Percentiles rank a stretch among this genome's conserved stretches.
Conservation (phyloP, 2,797 vertebrate species). For the Sitta carolinensis region DNA sequence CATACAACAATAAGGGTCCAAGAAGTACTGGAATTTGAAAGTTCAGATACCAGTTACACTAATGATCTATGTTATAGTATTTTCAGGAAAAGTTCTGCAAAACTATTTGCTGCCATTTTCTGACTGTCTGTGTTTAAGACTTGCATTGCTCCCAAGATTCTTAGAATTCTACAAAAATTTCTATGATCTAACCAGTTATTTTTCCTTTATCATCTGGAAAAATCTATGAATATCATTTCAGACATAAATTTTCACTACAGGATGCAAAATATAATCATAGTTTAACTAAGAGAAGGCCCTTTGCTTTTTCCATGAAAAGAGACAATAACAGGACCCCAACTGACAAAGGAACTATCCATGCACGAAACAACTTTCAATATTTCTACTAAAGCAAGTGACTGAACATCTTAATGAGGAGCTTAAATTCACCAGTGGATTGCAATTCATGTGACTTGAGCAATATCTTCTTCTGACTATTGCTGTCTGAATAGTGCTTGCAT, state of each 20-base stretch:
- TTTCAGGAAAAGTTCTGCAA: neutral
- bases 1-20: neutral
- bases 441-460: neutral
- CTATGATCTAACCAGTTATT: neutral
- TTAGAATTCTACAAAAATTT: neutral
- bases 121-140: neutral
- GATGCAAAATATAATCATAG: neutral
- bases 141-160: neutral
- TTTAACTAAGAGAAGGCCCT: conserved; percentile 8
- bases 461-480: neutral
- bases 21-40: neutral
- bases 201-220: neutral
- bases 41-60: neutral
- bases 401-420: conserved; percentile 26
- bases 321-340: neutral
- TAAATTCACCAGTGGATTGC: neutral
- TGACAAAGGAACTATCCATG: neutral
- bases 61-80: neutral
- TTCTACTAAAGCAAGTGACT: conserved; percentile 17
- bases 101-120: neutral
- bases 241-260: neutral
- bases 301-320: conserved; percentile 6
- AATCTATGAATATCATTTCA: neutral
- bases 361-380: conserved; percentile 7
- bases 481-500: neutral